phyloP scores from a whole-genome alignment of 2,797 vertebrate species.

The Myotis findleyi region DNA sequence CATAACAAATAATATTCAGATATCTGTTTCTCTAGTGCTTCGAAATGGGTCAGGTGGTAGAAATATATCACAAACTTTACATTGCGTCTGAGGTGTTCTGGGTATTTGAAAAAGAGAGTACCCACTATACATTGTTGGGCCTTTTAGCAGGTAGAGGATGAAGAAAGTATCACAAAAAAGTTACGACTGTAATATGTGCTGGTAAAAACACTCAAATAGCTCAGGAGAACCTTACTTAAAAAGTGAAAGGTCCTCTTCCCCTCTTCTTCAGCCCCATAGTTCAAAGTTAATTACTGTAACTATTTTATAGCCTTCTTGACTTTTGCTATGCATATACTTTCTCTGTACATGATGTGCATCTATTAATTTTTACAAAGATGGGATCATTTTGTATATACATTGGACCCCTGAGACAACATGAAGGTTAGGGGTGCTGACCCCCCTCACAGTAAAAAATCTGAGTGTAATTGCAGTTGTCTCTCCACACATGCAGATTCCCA shows the following conservation, averaged over 20 bases:
- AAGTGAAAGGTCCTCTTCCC: neutral
- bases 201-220: neutral
- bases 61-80: neutral
- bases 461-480: neutral
- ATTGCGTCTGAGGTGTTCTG: neutral
- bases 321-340: accelerated
- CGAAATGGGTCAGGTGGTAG: neutral
- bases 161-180: neutral
- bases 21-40: neutral
- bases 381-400: neutral
- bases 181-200: neutral
- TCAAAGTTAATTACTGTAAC: neutral
- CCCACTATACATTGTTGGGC: neutral
- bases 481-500: neutral
- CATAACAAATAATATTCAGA: neutral
- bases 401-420: accelerated
- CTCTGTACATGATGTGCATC: neutral
- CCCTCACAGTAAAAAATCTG: neutral
- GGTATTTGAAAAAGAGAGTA: neutral
- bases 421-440: neutral
- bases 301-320: neutral
- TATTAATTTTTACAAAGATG: neutral
- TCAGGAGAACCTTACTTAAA: neutral
- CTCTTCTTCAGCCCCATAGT: neutral
- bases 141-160: neutral